phyloP scores from a whole-genome alignment of 2,888 invertebrate genomes.

The Neoitamus cyanurus region DNA sequence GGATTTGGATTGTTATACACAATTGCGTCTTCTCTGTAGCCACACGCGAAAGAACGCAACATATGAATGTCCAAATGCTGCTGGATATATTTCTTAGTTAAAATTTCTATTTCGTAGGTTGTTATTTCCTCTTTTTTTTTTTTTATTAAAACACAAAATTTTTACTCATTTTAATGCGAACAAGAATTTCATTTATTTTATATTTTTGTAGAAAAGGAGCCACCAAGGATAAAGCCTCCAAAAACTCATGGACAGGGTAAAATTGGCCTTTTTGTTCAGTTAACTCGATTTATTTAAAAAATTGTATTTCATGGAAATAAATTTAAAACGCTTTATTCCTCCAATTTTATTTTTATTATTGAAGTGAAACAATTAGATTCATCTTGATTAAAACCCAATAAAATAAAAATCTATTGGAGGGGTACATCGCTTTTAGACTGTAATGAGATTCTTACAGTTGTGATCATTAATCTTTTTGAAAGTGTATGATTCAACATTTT shows the following conservation, averaged over 20 bases:
- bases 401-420: not conserved
- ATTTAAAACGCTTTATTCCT: not conserved
- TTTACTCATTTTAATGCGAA: not conserved
- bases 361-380: not conserved
- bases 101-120: not conserved
- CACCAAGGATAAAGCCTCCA: conserved; percentile 24
- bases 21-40: not conserved
- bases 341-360: not conserved
- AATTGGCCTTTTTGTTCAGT: conserved; percentile 9
- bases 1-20: not conserved
- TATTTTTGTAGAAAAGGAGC: not conserved
- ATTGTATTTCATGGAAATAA: not conserved
- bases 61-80: not conserved
- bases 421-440: not conserved
- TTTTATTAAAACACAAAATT: not conserved
- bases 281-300: conserved; percentile 10
- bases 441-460: not conserved
- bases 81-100: not conserved
- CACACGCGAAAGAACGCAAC: not conserved
- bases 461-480: not conserved
- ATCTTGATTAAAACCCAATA: not conserved
- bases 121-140: not conserved
- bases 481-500: not conserved
- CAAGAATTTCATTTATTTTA: not conserved
- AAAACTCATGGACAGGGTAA: conserved; percentile 47